Evolutionary conservation across 1,140 invertebrate species (phyloP).

Genomic region (Leptopilina boulardi): DNA sequence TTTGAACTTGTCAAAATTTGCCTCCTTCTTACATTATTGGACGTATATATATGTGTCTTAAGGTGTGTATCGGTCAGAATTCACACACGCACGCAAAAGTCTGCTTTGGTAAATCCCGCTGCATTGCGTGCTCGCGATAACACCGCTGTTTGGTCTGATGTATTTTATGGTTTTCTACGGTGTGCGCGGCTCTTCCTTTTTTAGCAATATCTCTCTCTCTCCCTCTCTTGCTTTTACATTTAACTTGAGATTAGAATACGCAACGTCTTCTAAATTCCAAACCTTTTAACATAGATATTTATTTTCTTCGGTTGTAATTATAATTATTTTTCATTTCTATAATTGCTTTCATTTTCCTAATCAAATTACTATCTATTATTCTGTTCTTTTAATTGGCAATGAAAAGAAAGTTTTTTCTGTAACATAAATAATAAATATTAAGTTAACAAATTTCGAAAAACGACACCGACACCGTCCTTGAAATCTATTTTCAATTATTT

Average conservation of each 20-base stretch:
- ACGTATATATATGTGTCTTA: too few relatives aligned
- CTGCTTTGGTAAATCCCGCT: neutral
- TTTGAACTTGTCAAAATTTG: constrained; percentile 42
- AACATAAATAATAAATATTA: too few relatives aligned
- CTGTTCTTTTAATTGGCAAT: too few relatives aligned
- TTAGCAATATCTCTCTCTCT: constrained; percentile 13
- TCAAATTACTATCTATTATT: too few relatives aligned
- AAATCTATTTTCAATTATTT: too few relatives aligned
- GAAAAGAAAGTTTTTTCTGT: too few relatives aligned
- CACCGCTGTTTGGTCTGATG: constrained; percentile 20
- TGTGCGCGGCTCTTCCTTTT: constrained; percentile 34
- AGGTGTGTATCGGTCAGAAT: constrained; percentile 16
- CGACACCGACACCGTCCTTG: too few relatives aligned
- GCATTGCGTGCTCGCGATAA: constrained; percentile 26
- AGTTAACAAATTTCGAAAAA: too few relatives aligned
- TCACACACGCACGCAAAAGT: constrained; percentile 12
- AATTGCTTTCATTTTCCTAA: too few relatives aligned
- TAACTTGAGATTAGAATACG: neutral
- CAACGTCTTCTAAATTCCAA: neutral
- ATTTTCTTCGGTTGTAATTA: too few relatives aligned
- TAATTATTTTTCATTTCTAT: too few relatives aligned
- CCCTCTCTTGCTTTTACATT: neutral
- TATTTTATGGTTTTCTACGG: constrained; percentile 38
- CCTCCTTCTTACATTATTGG: neutral
- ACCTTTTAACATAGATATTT: too few relatives aligned